Evolutionary conservation across 2,113 vertebrate genomes (phyloP), one percentile per base, ranked within the genome.

Genomic region (Thinocorus orbignyianus): DNA sequence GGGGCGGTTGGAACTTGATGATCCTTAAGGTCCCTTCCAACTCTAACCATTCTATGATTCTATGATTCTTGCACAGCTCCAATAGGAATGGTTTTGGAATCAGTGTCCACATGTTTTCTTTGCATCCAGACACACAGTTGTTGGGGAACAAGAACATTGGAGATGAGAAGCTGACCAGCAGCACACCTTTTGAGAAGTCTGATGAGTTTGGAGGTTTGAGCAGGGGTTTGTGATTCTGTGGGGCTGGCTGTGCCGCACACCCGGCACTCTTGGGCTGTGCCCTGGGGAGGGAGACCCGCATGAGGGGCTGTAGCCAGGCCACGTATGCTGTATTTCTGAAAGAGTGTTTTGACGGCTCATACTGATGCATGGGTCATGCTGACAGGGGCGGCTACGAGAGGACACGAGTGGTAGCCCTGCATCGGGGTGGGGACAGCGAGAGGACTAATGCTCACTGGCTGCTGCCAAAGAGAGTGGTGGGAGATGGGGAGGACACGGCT

Each of bases 321-420:
- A 26, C 26, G 9, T 14, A 13, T 10, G 7, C 39, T 41, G 2
- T 48, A 2, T 49, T 58, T 14, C 39, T 14, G 9, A 31, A 10
- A 31, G 15, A 55, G 62, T 13, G n/a, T 23, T 44, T 18, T 42
- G 49, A 44, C 1, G 5, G 48, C 18, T 68, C 11, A 19, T 52
- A 35, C 55, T 39, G 64, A 26, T 35, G 65, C 24, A 4, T 54
- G 2, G 6, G 7, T 22, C 52, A 4, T 57, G 70, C 78, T 1
- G 11, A 13, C 33, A 49, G 58, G 41, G 55, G 68, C 37, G 41
- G 55, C 61, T 41, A 68, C 57, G 76, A 25, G 11, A 44, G 39
- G 35, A 35, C 65, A 4, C 0, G 0, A 28, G 16, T 11, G 4
- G 5, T 4, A n/a, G 49, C 31, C 9, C 0, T 42, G 37, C 22